These are phyloP conservation scores for Papilio machaon DNA, from an alignment of 1,140 invertebrate species.

Conservation along the genomic window DNA sequence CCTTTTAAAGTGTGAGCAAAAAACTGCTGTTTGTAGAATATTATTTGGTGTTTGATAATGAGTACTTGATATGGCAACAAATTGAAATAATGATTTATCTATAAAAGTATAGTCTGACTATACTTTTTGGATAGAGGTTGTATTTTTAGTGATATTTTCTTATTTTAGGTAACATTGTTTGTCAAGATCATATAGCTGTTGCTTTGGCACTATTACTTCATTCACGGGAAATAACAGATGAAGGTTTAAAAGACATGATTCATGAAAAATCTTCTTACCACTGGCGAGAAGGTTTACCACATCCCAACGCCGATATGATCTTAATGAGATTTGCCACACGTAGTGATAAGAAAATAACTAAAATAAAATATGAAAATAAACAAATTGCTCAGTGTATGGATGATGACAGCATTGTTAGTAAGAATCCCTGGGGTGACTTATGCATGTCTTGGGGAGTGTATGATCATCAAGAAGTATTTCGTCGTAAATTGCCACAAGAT, in stretches of 20 bases:
- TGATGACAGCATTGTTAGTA: constrained; percentile 64
- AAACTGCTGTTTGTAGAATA: too few species aligned
- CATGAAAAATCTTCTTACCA: constrained; percentile 77
- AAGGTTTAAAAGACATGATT: constrained; percentile 71
- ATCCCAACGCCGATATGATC: constrained; percentile 86
- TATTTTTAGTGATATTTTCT: constrained; percentile 8
- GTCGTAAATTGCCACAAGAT: constrained; percentile 58
- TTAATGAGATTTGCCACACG: constrained; percentile 88
- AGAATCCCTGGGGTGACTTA: constrained; percentile 88
- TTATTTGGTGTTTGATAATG: too few species aligned
- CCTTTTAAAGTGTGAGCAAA: too few species aligned
- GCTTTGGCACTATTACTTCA: constrained; percentile 85
- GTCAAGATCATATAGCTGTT: constrained; percentile 87
- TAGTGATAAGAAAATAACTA: constrained; percentile 69
- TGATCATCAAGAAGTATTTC: constrained; percentile 83
- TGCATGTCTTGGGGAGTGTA: constrained; percentile 86
- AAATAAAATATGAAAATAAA: constrained; percentile 84
- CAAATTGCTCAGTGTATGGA: constrained; percentile 77
- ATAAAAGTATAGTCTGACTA: too few species aligned
- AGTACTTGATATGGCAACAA: too few species aligned
- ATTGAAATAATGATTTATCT: too few species aligned
- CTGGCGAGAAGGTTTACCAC: constrained; percentile 88
- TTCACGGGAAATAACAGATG: constrained; percentile 76
- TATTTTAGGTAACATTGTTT: constrained; percentile 88
- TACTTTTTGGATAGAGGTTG: too few species aligned